Base-by-base conservation (phyloP, 2,113 vertebrate species). In the Piliocolobus tephrosceles region DNA sequence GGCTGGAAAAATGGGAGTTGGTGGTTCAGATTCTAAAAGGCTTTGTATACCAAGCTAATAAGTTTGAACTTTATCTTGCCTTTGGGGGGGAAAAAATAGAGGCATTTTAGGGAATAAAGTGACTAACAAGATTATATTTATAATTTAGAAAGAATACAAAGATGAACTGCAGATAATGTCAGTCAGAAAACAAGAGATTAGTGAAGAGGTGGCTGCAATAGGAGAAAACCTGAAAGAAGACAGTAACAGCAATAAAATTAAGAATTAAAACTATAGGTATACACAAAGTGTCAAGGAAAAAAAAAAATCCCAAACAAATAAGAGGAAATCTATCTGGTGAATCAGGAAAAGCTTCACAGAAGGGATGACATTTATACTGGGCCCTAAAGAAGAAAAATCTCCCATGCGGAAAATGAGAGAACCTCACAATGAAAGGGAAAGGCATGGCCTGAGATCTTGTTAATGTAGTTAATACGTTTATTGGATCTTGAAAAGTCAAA, bases 11-110 rank as follows among this genome's bases (percentile, higher is more conserved):
- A 14, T 64, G n/a, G 64, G 11, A 50, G 9, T 17, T 52, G 58
- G 17, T 30, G 35, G 12, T 45, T 23, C 45, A 76, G 38, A 92
- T 55, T 79, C 66, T 89, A 96, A 70, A 94, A 90, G 82, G 45
- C 22, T 94, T 27, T 79, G 50, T 30, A 52, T 45, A 43, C 25
- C 86, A 84, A 73, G 58, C 25, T 66, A 72, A 4, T 38, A 45
- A 95, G 38, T 80, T 50, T 75, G 43, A 94, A 86, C 88, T 94
- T 89, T 87, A 87, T 52, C 68, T 96, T 94, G 80, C 25, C 81
- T 97, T 76, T 83, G 18, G 55, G 20, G 25, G 61, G 2, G n/a
- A 79, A 87, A 50, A 95, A 57, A 92, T 0, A 58, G 32, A 94
- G 93, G 66, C 84, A 92, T 97, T 76, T 94, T 30, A 89, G 30